Evolutionary conservation across 2,797 vertebrate genomes (phyloP), one percentile per base, ranked within the genome.

Genomic region (Gallinago nigripennis): DNA sequence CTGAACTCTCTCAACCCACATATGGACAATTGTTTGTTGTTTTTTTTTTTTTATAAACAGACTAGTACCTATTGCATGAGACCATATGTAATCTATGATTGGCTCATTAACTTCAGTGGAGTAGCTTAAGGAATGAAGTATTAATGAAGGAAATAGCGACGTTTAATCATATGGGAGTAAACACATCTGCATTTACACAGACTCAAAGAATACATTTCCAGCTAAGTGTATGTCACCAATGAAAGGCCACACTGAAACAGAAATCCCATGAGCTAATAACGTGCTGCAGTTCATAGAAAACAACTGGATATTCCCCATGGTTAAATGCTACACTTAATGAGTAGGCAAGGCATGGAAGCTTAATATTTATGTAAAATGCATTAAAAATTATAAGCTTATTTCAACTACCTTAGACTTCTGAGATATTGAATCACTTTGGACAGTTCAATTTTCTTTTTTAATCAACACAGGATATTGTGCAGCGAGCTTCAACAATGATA

Each of bases 81-180:
- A 63, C 25, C 21, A 64, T 45, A 73, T 1, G 2, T 30, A 35
- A 33, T 23, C 31, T 60, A 35, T 39, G 30, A 84, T 30, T 56
- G 79, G 25, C 28, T 56, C 31, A 71, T 69, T 76, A 66, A 76
- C 66, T 84, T 91, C 64, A 87, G 23, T 16, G n/a, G 66, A 79
- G 20, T 45, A 71, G 7, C 2, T 86, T 88, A 85, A 81, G 61
- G 33, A 86, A 71, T 79, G 30, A 90, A 58, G 25, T 56, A 68
- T 78, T 88, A 88, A 91, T 93, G 88, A 96, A 87, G 37, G 48
- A 81, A 87, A 92, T 33, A 64, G 57, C 82, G 73, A 33, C 30
- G 24, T 82, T 87, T 92, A 91, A 78, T 82, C 45, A 65, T 41
- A 57, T 50, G 31, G 12, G 50, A 92, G 50, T 78, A 92, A 88